Base-by-base conservation (phyloP, 2,797 vertebrate species). In the Brotula barbata region DNA sequence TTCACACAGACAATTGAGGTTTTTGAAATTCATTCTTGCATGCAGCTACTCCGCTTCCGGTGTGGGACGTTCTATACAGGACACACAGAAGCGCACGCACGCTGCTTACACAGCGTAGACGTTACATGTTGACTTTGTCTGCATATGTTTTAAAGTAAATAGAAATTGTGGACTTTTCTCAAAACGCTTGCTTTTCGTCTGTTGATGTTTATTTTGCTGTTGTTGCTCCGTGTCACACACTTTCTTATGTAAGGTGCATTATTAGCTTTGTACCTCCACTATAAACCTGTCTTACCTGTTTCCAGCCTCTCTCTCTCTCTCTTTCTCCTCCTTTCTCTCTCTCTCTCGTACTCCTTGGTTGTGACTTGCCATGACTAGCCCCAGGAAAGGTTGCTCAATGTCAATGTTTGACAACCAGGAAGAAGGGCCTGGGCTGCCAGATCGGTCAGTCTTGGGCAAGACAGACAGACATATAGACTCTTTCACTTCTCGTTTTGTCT, bases 331-430 rank as follows among this genome's bases (percentile, higher is more conserved):
- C 17, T n/a, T 36, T 41, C 16, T 3, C 45, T 25, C 45, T 22
- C 31, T 19, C 77, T 71, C 67, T 83, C 85, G 81, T 80, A 62
- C 82, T 87, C 52, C 77, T 82, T 77, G 46, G 58, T 63, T 56
- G 40, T 64, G 78, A 82, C 89, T 83, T 90, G 90, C 77, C 75
- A 72, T 78, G 82, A 89, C 89, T 80, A 57, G 89, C 82, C 71
- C 39, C 46, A 79, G 80, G 67, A 85, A 81, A 78, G 74, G 77
- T 84, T 88, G 67, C 80, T 80, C 78, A 88, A 84, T 82, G 89
- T 88, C 90, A 90, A 88, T 91, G 78, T 90, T 90, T 90, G 73
- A 89, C 83, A 80, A 89, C 73, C 50, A 84, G 82, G 85, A 88
- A 75, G 81, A 85, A 85, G 77, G 64, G 68, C 64, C 48, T 59